These are phyloP conservation scores for Tethea ocularis DNA, from an alignment of 2,888 invertebrate genomes.

Conservation along the genomic window DNA sequence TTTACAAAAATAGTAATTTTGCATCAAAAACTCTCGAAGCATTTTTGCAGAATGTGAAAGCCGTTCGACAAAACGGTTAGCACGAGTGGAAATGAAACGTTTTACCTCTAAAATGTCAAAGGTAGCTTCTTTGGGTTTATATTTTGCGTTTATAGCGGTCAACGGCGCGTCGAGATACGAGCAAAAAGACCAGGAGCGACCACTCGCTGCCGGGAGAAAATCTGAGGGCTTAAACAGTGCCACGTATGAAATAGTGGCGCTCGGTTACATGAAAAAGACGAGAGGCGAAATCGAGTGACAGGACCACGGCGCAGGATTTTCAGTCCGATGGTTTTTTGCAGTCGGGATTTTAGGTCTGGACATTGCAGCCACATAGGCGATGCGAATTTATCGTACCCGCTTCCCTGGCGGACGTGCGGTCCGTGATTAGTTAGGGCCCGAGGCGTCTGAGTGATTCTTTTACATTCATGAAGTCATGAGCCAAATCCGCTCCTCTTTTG, in stretches of 20 bases:
- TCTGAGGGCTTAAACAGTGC: conserved; percentile 83
- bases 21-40: conserved; percentile 40
- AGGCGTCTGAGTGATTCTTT: conserved; percentile 58
- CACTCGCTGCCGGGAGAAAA: conserved; percentile 78
- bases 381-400: conserved; percentile 73
- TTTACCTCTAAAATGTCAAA: conserved; percentile 81
- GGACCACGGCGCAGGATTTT: conserved; percentile 78
- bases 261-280: conserved; percentile 84
- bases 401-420: conserved; percentile 58
- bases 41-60: conserved; percentile 54
- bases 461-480: conserved; percentile 25
- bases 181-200: conserved; percentile 71
- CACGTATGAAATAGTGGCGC: conserved; percentile 82
- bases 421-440: conserved; percentile 68
- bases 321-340: conserved; percentile 77
- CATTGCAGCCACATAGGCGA: conserved; percentile 64
- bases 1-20: not conserved
- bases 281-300: conserved; percentile 82
- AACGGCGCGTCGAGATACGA: conserved; percentile 72
- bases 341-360: conserved; percentile 70
- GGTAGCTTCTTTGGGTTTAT: conserved; percentile 80
- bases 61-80: conserved; percentile 63
- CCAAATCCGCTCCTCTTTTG: conserved; percentile 13
- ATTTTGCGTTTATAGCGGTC: conserved; percentile 83
- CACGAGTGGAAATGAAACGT: conserved; percentile 71